These are phyloP conservation scores for Halcyon malimbica DNA, from an alignment of 2,113 vertebrate species.

Conservation along the genomic window DNA sequence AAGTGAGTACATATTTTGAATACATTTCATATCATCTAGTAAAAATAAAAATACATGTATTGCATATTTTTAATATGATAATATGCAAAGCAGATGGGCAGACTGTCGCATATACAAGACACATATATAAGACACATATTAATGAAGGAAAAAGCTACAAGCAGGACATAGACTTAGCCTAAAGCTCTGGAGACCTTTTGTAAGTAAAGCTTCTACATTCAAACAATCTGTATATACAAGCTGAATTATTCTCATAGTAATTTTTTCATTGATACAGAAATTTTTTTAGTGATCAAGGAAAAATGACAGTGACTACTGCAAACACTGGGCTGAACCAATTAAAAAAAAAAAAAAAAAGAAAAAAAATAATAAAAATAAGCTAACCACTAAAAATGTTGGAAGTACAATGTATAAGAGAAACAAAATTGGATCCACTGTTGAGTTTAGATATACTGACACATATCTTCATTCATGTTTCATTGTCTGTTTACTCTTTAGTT, in stretches of 20 bases:
- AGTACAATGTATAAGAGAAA: not conserved
- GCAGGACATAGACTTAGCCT: not conserved
- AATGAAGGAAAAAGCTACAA: not conserved
- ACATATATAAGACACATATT: not conserved
- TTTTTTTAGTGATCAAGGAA: not conserved
- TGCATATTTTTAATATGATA: not conserved
- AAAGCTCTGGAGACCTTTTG: not conserved
- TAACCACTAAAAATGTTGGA: not conserved
- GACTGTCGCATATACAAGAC: not conserved
- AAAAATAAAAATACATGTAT: not conserved
- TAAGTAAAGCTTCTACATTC: not conserved
- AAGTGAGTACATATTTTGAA: not conserved
- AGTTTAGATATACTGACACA: not conserved
- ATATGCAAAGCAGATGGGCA: not conserved
- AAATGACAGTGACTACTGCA: not conserved
- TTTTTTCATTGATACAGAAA: not conserved
- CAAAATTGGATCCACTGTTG: not conserved
- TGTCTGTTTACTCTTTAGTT: not conserved
- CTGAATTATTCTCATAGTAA: not conserved
- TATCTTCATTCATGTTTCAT: not conserved
- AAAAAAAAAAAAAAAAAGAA: not conserved
- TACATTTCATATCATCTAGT: not conserved
- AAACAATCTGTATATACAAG: not conserved
- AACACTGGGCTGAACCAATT: not conserved
- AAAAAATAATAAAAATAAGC: not conserved